phyloP scores from a whole-genome alignment of 2,113 vertebrate genomes.

The Micromys minutus region DNA sequence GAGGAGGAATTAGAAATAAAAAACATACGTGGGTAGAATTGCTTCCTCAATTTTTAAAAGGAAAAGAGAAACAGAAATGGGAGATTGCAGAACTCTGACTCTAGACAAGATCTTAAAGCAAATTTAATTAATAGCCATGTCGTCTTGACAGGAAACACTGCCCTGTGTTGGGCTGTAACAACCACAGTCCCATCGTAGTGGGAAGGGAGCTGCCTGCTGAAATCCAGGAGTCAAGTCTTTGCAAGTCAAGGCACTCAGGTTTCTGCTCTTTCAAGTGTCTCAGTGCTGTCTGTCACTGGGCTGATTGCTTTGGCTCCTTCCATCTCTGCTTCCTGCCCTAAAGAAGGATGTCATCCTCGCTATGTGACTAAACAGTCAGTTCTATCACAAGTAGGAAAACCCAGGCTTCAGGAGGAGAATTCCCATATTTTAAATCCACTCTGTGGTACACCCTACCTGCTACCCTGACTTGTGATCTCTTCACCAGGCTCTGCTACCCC shows the following conservation, averaged over 20 bases:
- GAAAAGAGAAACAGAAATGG: neutral
- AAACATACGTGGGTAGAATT: neutral
- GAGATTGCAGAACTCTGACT: neutral
- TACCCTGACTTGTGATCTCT: fast-evolving
- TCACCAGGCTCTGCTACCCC: neutral
- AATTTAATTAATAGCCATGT: neutral
- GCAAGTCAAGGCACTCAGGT: neutral
- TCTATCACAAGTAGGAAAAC: neutral
- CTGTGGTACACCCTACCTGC: neutral
- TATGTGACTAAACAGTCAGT: neutral
- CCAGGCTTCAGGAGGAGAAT: neutral
- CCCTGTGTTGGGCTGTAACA: neutral
- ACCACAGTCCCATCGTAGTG: neutral
- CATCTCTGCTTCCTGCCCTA: neutral
- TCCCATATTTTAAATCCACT: neutral
- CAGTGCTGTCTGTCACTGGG: neutral
- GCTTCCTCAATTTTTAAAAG: neutral
- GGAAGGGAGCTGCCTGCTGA: neutral
- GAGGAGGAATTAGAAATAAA: neutral
- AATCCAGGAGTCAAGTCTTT: neutral
- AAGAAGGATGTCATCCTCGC: neutral
- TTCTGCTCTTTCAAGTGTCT: neutral
- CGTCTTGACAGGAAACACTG: neutral
- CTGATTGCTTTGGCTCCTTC: neutral
- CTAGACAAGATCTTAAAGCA: neutral